Conservation (phyloP, 2,888 invertebrate species). For the Acleris laterana region DNA sequence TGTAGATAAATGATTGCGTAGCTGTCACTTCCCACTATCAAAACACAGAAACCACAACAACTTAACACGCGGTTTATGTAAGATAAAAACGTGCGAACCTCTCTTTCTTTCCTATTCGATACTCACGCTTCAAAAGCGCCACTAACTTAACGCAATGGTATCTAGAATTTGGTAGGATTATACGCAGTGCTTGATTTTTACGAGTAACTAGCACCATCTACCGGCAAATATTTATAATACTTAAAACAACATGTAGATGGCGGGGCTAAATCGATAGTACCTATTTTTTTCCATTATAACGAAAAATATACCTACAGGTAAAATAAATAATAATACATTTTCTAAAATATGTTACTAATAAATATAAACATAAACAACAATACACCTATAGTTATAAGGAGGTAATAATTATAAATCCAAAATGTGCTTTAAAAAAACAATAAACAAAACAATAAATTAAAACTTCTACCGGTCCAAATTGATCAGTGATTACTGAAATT, state of each 20-base stretch:
- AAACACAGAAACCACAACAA: conserved; percentile 42
- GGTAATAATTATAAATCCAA: too few relatives aligned
- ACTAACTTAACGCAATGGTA: conserved; percentile 23
- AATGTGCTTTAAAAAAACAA: too few relatives aligned
- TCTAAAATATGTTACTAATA: too few relatives aligned
- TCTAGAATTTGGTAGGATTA: conserved; percentile 39
- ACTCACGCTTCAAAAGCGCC: conserved; percentile 44
- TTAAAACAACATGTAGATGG: conserved; percentile 51
- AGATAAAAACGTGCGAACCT: conserved; percentile 45
- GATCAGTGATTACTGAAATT: too few relatives aligned
- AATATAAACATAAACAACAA: too few relatives aligned
- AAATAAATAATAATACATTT: too few relatives aligned
- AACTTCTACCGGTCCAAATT: too few relatives aligned
- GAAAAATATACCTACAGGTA: too few relatives aligned
- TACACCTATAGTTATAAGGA: too few relatives aligned
- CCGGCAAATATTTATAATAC: conserved; percentile 17
- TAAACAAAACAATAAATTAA: too few relatives aligned
- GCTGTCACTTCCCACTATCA: conserved; percentile 43
- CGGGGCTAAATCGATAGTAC: conserved; percentile 46
- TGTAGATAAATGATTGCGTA: conserved; percentile 41
- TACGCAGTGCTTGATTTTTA: conserved; percentile 28
- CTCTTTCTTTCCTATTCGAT: conserved; percentile 56
- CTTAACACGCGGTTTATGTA: conserved; percentile 33
- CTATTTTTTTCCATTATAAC: not conserved
- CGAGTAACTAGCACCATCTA: conserved; percentile 41